Conservation (phyloP, 2,888 invertebrate species). For the Leptopterna dolabrata region DNA sequence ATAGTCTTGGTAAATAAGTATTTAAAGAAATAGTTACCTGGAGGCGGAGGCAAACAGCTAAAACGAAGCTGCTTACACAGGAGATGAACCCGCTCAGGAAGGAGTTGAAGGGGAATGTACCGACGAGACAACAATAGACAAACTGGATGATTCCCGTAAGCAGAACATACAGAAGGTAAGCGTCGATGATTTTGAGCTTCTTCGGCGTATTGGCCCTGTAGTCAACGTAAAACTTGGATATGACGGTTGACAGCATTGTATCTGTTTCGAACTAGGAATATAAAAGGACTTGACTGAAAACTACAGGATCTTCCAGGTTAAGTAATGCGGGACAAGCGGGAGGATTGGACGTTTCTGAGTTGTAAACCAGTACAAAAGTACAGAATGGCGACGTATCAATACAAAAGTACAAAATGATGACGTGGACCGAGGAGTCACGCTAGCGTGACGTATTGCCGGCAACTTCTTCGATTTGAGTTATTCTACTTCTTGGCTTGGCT, state of each 20-base stretch:
- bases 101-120: slow-evolving; percentile 99
- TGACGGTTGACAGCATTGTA: slow-evolving; percentile 75
- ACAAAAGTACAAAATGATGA: neutral
- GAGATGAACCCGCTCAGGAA: slow-evolving; percentile 99
- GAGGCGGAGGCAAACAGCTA: slow-evolving; percentile 94
- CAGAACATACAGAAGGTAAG: slow-evolving; percentile 93
- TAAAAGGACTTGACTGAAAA: too few relatives aligned
- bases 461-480: neutral
- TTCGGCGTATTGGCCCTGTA: slow-evolving; percentile 89
- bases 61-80: slow-evolving; percentile 94
- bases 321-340: too few relatives aligned
- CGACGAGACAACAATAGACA: slow-evolving; percentile 94
- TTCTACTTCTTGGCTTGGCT: too few relatives aligned
- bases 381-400: too few relatives aligned
- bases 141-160: slow-evolving; percentile 96
- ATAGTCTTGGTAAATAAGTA: too few relatives aligned
- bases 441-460: neutral
- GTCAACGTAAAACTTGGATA: slow-evolving; percentile 88
- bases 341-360: too few relatives aligned
- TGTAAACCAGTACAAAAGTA: too few relatives aligned
- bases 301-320: too few relatives aligned
- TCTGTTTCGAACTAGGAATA: too few relatives aligned
- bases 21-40: slow-evolving; percentile 69
- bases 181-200: slow-evolving; percentile 95
- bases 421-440: neutral